Percentiles rank a stretch among this genome's conserved stretches.
phyloP scores from a whole-genome alignment of 2,888 invertebrate species.

The Nemotelus pantherinus region DNA sequence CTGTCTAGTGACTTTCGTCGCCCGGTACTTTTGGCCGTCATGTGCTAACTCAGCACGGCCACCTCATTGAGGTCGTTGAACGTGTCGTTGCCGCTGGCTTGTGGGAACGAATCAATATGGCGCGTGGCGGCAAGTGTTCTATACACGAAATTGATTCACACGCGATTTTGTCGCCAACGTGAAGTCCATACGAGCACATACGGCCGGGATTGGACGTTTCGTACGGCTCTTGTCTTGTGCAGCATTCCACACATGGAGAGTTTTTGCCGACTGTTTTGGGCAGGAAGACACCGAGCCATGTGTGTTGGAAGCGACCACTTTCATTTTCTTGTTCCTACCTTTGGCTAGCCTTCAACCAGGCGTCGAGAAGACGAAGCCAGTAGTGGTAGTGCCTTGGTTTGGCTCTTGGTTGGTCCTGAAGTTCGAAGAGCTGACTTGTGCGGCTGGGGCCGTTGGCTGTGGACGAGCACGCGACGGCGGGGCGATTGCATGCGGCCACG shows the following conservation, averaged over 20 bases:
- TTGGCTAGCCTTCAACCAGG: constrained; percentile 65
- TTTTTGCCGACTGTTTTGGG: no score
- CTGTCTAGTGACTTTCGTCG: background rate
- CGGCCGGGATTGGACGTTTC: constrained; percentile 21
- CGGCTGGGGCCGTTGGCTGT: background rate
- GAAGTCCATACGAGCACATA: constrained; percentile 42
- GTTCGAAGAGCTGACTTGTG: no score
- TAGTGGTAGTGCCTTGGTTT: background rate
- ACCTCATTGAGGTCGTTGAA: no score
- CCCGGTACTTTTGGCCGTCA: background rate
- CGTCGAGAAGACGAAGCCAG: constrained; percentile 54
- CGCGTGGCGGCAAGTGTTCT: no score
- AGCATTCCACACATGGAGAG: constrained; percentile 1
- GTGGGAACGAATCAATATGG: background rate
- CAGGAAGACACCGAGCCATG: background rate
- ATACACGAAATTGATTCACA: background rate
- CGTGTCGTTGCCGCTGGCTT: constrained; percentile 26
- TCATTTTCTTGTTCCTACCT: constrained; percentile 66
- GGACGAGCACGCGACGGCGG: background rate
- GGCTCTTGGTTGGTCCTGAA: background rate
- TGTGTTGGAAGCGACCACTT: constrained; percentile 56
- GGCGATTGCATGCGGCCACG: background rate
- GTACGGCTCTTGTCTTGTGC: background rate
- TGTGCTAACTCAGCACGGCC: no score
- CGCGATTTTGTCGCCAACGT: constrained; percentile 3